A percentile compares a stretch with the other conserved stretches of the same genome.
Evolutionary conservation across 2,797 vertebrate species (phyloP).

Genomic region (Esox lucius): DNA sequence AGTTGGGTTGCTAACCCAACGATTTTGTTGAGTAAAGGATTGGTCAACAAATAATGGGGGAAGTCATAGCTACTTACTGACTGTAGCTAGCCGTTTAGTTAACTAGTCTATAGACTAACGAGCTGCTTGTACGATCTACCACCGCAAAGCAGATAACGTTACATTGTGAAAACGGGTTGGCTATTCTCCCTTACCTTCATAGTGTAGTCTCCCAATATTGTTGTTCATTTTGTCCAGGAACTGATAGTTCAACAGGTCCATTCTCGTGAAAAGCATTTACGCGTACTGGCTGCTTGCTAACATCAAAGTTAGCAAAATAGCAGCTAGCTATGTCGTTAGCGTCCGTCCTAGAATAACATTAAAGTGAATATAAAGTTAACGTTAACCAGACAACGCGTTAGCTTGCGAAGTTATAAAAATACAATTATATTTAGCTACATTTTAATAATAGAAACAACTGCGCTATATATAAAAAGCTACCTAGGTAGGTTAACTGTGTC

Average conservation of each 20-base stretch:
- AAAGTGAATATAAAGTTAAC: conserved; percentile 24
- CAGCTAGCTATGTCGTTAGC: conserved; percentile 60
- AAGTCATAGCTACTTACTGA: neutral
- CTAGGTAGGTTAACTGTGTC: neutral
- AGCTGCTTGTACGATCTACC: neutral
- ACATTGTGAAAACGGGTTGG: neutral
- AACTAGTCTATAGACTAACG: neutral
- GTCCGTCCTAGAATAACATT: conserved; percentile 42
- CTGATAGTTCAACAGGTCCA: conserved; percentile 98
- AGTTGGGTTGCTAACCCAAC: neutral
- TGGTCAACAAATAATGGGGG: neutral
- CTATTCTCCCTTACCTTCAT: conserved; percentile 78
- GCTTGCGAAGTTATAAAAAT: neutral
- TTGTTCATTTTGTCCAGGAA: conserved; percentile 99
- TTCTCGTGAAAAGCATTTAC: conserved; percentile 93
- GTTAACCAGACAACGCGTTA: conserved; percentile 28
- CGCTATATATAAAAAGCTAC: too few relatives aligned
- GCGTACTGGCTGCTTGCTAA: conserved; percentile 78
- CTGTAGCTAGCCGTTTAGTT: neutral
- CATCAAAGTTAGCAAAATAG: conserved; percentile 67
- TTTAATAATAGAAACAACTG: neutral
- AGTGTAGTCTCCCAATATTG: conserved; percentile 94
- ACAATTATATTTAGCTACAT: too few relatives aligned
- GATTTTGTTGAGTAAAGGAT: neutral
- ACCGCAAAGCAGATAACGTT: neutral